Evolutionary conservation across 2,113 vertebrate genomes (phyloP).

Genomic region (Erpornis zantholeuca): DNA sequence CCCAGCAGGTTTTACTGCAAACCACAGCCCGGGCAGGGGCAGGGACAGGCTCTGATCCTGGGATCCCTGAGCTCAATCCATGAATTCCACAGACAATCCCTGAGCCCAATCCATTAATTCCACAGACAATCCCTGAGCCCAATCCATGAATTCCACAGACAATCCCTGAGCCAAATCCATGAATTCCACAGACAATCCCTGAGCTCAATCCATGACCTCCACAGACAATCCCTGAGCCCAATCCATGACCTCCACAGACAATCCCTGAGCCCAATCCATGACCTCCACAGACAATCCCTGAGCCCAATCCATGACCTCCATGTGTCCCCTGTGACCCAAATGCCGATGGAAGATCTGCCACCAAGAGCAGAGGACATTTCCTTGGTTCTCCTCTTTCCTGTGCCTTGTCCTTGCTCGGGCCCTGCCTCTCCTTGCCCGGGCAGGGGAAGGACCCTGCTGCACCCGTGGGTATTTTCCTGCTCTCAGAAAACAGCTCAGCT

Average conservation of each 20-base stretch:
- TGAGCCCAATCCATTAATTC: no score
- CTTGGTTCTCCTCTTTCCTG: no score
- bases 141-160: fast-evolving
- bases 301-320: not conserved
- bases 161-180: no score
- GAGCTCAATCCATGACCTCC: not conserved
- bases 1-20: fast-evolving
- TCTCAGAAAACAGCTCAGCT: not conserved
- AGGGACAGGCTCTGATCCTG: not conserved
- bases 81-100: not conserved
- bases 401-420: fast-evolving
- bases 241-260: no score
- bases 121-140: no score
- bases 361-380: not conserved
- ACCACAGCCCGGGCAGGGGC: fast-evolving
- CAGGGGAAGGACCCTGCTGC: fast-evolving
- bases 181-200: no score
- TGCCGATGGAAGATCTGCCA: fast-evolving
- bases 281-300: not conserved
- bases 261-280: not conserved
- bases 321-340: fast-evolving
- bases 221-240: no score
- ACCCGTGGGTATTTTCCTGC: not conserved
- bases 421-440: not conserved
- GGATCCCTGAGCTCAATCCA: not conserved